A percentile compares a stretch with the other conserved stretches of the same genome.
These are phyloP conservation scores for Rhodinocichla rosea DNA, from an alignment of 2,113 vertebrate species.

Conservation along the genomic window DNA sequence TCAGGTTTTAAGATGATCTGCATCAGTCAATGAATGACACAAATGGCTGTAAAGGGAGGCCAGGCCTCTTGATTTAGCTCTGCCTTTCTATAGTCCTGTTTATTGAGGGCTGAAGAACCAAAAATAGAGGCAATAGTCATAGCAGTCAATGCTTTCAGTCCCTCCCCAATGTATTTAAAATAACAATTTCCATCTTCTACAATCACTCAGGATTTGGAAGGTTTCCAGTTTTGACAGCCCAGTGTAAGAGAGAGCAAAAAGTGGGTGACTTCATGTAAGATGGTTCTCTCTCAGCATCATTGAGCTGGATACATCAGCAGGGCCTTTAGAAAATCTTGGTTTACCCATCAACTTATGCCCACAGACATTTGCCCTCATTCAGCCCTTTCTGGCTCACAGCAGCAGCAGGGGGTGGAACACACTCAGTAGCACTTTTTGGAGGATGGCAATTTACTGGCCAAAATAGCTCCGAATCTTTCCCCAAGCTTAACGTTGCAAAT, in stretches of 20 bases:
- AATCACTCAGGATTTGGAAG: neutral
- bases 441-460: neutral
- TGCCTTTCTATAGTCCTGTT: slow-evolving; percentile 26
- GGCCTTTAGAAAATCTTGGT: neutral
- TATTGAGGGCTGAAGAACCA: neutral
- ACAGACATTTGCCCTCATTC: neutral
- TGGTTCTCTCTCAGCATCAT: neutral
- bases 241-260: neutral
- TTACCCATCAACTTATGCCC: neutral
- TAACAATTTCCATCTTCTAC: neutral
- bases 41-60: neutral
- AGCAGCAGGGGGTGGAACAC: neutral
- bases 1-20: neutral
- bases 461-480: neutral
- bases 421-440: neutral
- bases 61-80: slow-evolving; percentile 13
- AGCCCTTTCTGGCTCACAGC: neutral
- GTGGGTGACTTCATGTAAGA: neutral
- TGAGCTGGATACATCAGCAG: neutral
- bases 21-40: slow-evolving; percentile 1
- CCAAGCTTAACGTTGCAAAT: neutral
- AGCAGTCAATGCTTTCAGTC: neutral
- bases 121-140: neutral
- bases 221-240: neutral
- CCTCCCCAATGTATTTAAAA: neutral